Percentiles rank a stretch among this genome's conserved stretches.
These are phyloP conservation scores for Eurosta solidaginis DNA, from an alignment of 1,140 invertebrate genomes.

Conservation along the genomic window DNA sequence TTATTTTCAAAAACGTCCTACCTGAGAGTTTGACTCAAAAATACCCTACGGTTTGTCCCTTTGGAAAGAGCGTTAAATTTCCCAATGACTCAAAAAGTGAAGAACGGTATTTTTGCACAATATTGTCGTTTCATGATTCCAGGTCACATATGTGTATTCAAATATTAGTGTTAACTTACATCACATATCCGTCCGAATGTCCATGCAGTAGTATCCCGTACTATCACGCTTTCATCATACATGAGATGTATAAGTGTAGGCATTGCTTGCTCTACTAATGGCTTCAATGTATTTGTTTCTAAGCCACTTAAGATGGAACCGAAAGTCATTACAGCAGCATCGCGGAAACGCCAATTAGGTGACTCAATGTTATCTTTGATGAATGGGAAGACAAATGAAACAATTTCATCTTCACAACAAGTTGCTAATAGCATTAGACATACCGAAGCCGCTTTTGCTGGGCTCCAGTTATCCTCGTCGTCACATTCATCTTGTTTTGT, in stretches of 20 bases:
- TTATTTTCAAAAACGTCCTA: no score
- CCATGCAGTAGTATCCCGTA: conserved; percentile 97
- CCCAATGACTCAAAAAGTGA: no score
- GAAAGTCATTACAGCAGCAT: conserved; percentile 99
- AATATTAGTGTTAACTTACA: conserved; percentile 41
- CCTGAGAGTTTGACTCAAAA: no score
- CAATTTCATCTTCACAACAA: conserved; percentile 96
- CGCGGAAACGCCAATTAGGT: conserved; percentile 91
- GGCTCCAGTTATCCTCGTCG: conserved; percentile 99
- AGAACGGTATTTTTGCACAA: no score
- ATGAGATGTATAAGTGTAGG: conserved; percentile 91
- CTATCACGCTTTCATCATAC: conserved; percentile 90
- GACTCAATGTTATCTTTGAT: conserved; percentile 94
- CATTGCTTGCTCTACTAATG: conserved; percentile 95
- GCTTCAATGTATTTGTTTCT: conserved; percentile 83
- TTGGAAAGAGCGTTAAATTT: no score
- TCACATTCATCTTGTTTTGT: conserved; percentile 94
- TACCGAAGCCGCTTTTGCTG: conserved; percentile 98
- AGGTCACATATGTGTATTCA: background rate
- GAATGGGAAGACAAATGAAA: conserved; percentile 96
- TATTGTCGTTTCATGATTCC: background rate
- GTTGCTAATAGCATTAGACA: conserved; percentile 97
- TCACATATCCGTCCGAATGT: conserved; percentile 97
- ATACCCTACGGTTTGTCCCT: no score
- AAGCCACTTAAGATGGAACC: conserved; percentile 96